These are phyloP conservation scores for Myoxocephalus aenaeus DNA, from an alignment of 2,797 vertebrate genomes.

Conservation along the genomic window DNA sequence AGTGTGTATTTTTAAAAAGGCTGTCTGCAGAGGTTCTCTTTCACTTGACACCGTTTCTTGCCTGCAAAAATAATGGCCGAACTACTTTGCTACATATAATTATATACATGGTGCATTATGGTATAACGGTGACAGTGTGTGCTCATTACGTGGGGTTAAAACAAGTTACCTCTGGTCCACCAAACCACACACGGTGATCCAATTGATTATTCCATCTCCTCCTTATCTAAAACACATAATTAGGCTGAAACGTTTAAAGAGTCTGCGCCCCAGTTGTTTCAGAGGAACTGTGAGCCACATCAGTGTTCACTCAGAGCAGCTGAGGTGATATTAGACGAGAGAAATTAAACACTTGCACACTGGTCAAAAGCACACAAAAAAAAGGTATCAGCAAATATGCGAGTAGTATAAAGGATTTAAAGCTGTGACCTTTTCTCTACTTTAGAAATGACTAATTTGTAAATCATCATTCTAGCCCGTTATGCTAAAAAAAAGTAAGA, in stretches of 20 bases:
- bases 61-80: slow-evolving; percentile 31
- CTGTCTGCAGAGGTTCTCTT: slow-evolving; percentile 10
- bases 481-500: not conserved
- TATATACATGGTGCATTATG: not conserved
- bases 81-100: slow-evolving; percentile 11
- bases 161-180: slow-evolving; percentile 2
- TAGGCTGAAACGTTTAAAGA: slow-evolving; percentile 37
- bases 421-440: not conserved
- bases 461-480: not conserved
- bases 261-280: slow-evolving; percentile 5
- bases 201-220: slow-evolving; percentile 32
- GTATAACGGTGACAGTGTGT: slow-evolving; percentile 7
- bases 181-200: not conserved
- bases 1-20: slow-evolving; percentile 26
- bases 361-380: not conserved
- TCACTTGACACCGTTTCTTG: slow-evolving; percentile 5
- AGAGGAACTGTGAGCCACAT: not conserved
- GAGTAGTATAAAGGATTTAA: not conserved
- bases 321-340: not conserved
- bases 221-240: slow-evolving; percentile 42
- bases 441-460: not conserved
- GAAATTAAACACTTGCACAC: too few species aligned
- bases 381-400: not conserved
- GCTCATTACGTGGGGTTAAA: slow-evolving; percentile 26
- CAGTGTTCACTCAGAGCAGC: not conserved